Evolutionary conservation across 1,140 invertebrate genomes (phyloP).

Genomic region (Leptopilina clavipes): DNA sequence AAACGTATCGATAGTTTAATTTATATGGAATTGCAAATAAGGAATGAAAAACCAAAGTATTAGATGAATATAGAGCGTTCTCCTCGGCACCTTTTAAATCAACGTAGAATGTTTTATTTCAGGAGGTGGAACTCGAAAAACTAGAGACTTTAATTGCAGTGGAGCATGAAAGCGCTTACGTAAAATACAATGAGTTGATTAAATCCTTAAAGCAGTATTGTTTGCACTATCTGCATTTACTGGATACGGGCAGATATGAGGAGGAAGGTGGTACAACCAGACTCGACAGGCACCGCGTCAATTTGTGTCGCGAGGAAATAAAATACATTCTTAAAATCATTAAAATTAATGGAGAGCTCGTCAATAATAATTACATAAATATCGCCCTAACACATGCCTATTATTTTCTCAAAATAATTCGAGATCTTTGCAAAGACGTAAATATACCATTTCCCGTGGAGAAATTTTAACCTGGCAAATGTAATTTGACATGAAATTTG

Average conservation of each 20-base stretch:
- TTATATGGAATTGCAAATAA: slow-evolving; percentile 38
- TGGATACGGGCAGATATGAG: slow-evolving; percentile 57
- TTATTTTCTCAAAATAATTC: slow-evolving; percentile 62
- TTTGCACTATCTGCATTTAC: slow-evolving; percentile 59
- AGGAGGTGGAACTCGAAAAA: slow-evolving; percentile 62
- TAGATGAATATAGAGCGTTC: background rate
- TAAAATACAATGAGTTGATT: slow-evolving; percentile 64
- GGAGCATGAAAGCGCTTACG: slow-evolving; percentile 53
- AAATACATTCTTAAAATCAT: slow-evolving; percentile 64
- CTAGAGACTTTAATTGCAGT: slow-evolving; percentile 60
- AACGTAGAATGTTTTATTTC: slow-evolving; percentile 32
- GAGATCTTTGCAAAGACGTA: slow-evolving; percentile 63
- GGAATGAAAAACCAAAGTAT: background rate
- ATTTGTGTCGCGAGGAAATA: slow-evolving; percentile 62
- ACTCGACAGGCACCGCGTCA: slow-evolving; percentile 66
- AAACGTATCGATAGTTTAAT: slow-evolving; percentile 17
- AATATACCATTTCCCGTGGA: slow-evolving; percentile 44
- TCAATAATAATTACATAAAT: slow-evolving; percentile 63
- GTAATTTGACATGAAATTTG: too few relatives aligned
- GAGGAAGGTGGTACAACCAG: slow-evolving; percentile 64
- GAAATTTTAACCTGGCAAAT: too few relatives aligned
- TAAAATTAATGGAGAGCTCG: slow-evolving; percentile 65
- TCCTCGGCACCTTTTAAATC: background rate
- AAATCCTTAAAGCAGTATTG: slow-evolving; percentile 59
- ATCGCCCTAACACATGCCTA: slow-evolving; percentile 69